These are phyloP conservation scores for Conus betulinus DNA, from an alignment of 1,140 invertebrate genomes.

Conservation along the genomic window DNA sequence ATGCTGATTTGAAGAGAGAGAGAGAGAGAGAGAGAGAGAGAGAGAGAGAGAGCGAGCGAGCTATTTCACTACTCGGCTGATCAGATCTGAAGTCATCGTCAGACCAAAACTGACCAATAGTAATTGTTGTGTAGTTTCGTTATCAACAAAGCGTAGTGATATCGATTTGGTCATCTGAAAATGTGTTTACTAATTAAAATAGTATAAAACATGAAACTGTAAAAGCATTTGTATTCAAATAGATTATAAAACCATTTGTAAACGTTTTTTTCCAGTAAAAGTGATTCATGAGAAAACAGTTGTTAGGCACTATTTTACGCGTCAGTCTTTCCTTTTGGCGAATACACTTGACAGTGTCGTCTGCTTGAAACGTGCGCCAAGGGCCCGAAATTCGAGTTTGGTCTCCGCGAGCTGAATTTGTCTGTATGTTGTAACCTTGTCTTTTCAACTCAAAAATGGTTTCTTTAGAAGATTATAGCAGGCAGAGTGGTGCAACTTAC, in stretches of 20 bases:
- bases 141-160: not conserved
- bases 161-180: not conserved
- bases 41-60: no score
- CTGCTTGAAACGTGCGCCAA: not conserved
- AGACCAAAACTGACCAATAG: not conserved
- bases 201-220: not conserved
- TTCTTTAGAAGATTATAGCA: not conserved
- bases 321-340: not conserved
- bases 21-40: no score
- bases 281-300: not conserved
- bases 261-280: not conserved
- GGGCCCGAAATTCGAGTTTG: slow-evolving; percentile 25
- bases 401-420: slow-evolving; percentile 19
- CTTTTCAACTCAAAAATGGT: not conserved
- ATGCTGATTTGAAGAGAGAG: no score
- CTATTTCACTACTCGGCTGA: not conserved
- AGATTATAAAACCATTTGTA: not conserved
- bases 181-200: not conserved
- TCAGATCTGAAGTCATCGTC: not conserved
- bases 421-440: no score
- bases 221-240: no score
- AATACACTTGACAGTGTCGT: not conserved
- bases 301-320: not conserved
- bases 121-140: not conserved
- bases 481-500: not conserved